Conservation (phyloP, 2,888 invertebrate genomes). For the Ceratothoa steindachneri region DNA sequence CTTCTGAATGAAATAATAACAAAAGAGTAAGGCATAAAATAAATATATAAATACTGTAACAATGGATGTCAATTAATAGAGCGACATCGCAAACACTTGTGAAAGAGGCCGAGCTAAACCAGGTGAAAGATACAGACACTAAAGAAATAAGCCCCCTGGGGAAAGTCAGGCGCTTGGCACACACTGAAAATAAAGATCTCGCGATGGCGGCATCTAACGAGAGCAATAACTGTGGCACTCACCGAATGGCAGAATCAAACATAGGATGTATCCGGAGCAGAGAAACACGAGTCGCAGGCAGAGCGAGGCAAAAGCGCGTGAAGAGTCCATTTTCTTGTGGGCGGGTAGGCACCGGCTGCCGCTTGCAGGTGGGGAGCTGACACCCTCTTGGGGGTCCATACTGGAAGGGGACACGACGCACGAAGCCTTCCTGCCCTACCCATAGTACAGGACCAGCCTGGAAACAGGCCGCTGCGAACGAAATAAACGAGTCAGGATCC, state of each 20-base stretch:
- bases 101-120: too few species aligned
- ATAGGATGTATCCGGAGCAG: not conserved
- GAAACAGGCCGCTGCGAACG: not conserved
- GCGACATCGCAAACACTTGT: too few species aligned
- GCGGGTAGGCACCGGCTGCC: not conserved
- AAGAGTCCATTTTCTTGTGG: not conserved
- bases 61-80: too few species aligned
- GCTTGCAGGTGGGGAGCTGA: not conserved
- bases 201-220: not conserved
- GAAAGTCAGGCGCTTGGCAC: too few species aligned
- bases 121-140: too few species aligned
- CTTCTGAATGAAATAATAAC: not conserved
- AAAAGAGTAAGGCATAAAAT: not conserved
- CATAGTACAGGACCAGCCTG: constrained; percentile 9
- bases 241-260: not conserved
- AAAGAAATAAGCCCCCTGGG: too few species aligned
- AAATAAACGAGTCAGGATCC: not conserved
- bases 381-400: constrained; percentile 9
- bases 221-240: not conserved
- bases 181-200: too few species aligned
- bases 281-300: not conserved
- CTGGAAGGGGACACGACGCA: not conserved
- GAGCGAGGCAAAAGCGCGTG: not conserved
- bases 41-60: too few species aligned
- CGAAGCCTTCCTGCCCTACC: not conserved